Percentiles rank a stretch among this genome's conserved stretches.
These are phyloP conservation scores for Philereme vetulata DNA, from an alignment of 2,888 invertebrate species.

Conservation along the genomic window DNA sequence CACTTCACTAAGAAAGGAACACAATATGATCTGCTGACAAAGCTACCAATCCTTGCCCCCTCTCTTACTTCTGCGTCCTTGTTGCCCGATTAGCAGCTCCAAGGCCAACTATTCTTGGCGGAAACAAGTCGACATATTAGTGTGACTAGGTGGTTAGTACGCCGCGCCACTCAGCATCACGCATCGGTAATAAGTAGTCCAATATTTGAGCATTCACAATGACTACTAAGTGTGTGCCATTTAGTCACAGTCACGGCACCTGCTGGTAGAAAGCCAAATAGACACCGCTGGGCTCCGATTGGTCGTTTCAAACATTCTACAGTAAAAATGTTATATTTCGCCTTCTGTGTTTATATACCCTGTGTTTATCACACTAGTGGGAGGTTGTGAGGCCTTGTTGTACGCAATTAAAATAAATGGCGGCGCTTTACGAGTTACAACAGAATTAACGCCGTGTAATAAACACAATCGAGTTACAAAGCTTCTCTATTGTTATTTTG, in stretches of 20 bases:
- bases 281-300: background rate
- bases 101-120: background rate
- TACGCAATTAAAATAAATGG: constrained; percentile 37
- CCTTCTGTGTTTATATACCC: constrained; percentile 4
- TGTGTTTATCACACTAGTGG: constrained; percentile 10
- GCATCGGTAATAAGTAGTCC: background rate
- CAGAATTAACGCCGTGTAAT: constrained; percentile 30
- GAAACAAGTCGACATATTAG: constrained; percentile 3
- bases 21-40: background rate
- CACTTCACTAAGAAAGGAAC: too few species aligned
- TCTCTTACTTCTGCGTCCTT: background rate
- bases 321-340: background rate
- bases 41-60: background rate
- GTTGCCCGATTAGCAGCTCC: background rate
- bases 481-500: constrained; percentile 16
- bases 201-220: constrained; percentile 15
- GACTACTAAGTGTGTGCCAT: constrained; percentile 4
- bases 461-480: constrained; percentile 29
- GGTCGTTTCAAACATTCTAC: background rate
- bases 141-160: constrained; percentile 1
- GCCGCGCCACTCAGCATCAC: background rate
- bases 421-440: constrained; percentile 28
- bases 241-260: constrained; percentile 15
- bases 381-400: constrained; percentile 14
- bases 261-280: constrained; percentile 5